phyloP scores from a whole-genome alignment of 2,888 invertebrate species.

The Strigamia maritima region DNA sequence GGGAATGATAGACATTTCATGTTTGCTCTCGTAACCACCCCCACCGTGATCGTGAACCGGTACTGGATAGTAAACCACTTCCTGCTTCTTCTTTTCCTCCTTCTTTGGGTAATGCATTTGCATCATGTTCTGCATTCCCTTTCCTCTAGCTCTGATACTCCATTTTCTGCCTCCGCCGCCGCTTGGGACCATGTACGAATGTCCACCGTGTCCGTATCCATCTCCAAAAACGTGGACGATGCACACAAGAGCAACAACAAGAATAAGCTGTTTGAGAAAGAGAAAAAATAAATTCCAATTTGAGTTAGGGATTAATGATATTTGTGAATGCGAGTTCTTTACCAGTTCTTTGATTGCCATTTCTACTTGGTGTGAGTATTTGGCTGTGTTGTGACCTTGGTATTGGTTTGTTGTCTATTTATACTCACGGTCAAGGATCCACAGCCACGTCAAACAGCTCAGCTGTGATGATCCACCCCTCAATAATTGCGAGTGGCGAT shows the following conservation, averaged over 20 bases:
- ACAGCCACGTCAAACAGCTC: background rate
- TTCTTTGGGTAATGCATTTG: background rate
- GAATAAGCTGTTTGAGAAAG: background rate
- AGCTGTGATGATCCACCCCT: constrained; percentile 9
- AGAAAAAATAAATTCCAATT: background rate
- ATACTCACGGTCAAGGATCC: constrained; percentile 17
- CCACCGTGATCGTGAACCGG: background rate
- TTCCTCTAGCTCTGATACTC: constrained; percentile 19
- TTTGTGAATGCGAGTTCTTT: background rate
- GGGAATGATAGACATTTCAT: background rate
- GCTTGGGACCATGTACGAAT: background rate
- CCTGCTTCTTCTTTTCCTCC: background rate
- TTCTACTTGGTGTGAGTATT: background rate
- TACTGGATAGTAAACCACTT: background rate
- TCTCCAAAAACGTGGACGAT: background rate
- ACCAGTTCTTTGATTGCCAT: constrained; percentile 17
- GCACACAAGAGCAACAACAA: background rate
- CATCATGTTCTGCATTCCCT: constrained; percentile 28
- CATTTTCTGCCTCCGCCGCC: background rate
- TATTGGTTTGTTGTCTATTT: background rate
- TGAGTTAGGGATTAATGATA: background rate
- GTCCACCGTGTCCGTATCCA: background rate
- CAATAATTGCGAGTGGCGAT: background rate
- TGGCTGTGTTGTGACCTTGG: background rate
- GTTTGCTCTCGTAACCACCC: background rate